Percentiles rank a stretch among this genome's conserved stretches.
Conservation (phyloP, 2,113 vertebrate genomes). For the Megaleporinus macrocephalus region DNA sequence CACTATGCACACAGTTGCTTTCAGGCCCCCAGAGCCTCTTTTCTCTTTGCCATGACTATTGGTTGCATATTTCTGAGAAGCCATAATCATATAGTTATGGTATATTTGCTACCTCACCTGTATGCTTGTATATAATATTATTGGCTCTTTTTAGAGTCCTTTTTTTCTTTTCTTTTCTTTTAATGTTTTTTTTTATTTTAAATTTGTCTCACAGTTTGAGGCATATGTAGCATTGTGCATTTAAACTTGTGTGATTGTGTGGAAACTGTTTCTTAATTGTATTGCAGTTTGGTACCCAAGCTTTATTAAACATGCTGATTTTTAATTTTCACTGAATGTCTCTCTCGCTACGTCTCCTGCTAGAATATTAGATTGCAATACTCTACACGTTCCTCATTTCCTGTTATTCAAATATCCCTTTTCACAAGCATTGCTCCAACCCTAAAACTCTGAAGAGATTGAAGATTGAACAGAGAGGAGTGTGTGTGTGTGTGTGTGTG, state of each 20-base stretch:
- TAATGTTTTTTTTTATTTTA: slow-evolving; percentile 63
- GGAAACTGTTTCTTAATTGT: slow-evolving; percentile 88
- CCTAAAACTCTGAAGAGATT: slow-evolving; percentile 10
- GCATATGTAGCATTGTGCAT: slow-evolving; percentile 83
- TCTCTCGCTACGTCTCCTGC: slow-evolving; percentile 94
- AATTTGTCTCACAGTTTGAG: slow-evolving; percentile 74
- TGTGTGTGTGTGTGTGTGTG: too few species aligned
- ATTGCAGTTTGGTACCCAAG: slow-evolving; percentile 91
- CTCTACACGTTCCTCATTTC: slow-evolving; percentile 76
- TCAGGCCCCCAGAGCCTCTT: slow-evolving; percentile 28
- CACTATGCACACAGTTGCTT: slow-evolving; percentile 61
- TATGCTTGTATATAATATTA: slow-evolving; percentile 76
- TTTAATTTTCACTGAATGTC: slow-evolving; percentile 95
- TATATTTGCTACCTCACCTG: slow-evolving; percentile 80
- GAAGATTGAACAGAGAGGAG: slow-evolving; percentile 20
- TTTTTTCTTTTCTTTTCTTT: slow-evolving; percentile 60
- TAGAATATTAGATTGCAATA: slow-evolving; percentile 82
- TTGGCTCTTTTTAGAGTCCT: slow-evolving; percentile 77
- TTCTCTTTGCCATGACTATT: slow-evolving; percentile 65
- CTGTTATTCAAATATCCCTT: slow-evolving; percentile 95
- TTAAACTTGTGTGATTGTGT: slow-evolving; percentile 87
- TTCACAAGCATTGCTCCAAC: slow-evolving; percentile 15
- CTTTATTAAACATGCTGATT: slow-evolving; percentile 96
- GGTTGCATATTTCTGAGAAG: slow-evolving; percentile 69
- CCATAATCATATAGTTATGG: slow-evolving; percentile 77